Evolutionary conservation across 2,888 invertebrate species (phyloP).

Genomic region (Caenorhabditis sp.): DNA sequence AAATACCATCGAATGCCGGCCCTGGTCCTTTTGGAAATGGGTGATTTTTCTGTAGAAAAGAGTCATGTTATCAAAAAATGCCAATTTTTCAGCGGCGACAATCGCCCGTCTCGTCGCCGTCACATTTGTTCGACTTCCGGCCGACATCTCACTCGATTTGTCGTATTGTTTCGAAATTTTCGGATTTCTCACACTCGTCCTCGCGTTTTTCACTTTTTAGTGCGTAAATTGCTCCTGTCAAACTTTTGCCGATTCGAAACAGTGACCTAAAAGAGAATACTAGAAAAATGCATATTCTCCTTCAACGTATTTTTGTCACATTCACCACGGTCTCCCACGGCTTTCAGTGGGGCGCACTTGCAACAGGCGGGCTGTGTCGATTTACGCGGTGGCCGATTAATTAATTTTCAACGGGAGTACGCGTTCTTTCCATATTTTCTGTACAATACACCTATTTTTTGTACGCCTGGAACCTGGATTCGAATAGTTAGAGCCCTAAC

Average conservation of each 20-base stretch:
- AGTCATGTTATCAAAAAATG: neutral
- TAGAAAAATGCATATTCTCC: too few relatives aligned
- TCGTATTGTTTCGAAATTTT: constrained; percentile 24
- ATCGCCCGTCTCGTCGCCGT: neutral
- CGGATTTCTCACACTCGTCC: constrained; percentile 10
- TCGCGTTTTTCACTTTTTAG: constrained; percentile 25
- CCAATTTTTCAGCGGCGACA: constrained; percentile 9
- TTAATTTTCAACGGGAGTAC: too few relatives aligned
- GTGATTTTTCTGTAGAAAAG: neutral
- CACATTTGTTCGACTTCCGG: constrained; percentile 13
- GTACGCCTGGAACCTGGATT: too few relatives aligned
- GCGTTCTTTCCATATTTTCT: neutral
- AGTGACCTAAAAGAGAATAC: too few relatives aligned
- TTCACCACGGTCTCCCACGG: neutral
- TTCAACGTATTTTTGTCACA: too few relatives aligned
- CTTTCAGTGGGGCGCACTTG: too few relatives aligned
- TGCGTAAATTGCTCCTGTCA: too few relatives aligned
- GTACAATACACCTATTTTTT: too few relatives aligned
- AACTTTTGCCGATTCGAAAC: too few relatives aligned
- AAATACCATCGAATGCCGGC: constrained; percentile 34
- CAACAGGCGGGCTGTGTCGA: too few relatives aligned
- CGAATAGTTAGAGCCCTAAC: too few relatives aligned
- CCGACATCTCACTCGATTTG: constrained; percentile 14
- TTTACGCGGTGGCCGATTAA: too few relatives aligned
- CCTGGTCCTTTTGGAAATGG: constrained; percentile 15